Evolutionary conservation across 2,888 invertebrate species (phyloP), one percentile per base, ranked within the genome.

Genomic region (Nysson spinosus): DNA sequence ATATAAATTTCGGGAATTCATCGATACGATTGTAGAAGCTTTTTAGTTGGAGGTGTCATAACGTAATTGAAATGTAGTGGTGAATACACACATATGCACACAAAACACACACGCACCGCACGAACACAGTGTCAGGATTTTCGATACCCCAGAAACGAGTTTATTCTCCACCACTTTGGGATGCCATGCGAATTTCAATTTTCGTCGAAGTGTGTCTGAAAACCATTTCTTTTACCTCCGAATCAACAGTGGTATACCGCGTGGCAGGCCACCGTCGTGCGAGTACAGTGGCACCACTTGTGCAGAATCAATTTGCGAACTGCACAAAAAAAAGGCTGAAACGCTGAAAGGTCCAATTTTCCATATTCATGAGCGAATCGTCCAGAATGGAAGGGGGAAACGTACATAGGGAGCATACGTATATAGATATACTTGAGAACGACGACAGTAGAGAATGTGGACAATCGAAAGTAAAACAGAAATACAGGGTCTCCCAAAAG

Each of bases 291-390:
- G 60, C 75, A 34, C 72, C 76, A 58, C 66, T 76, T 67, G 70
- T 54, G 69, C 39, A 57, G 65, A 75, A 75, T 76, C 74, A 75
- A 75, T 75, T 75, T 78, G 64, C 65, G 51, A 56, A 51, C 49
- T 20, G 22, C 30, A 55, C 37, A 56, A 40, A 56, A 60, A 57
- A 22, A 26, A 46, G 66, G 43, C 52, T 30, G 24, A 16, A 34
- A 11, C 35, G 35, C 22, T 47, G 60, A 69, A 69, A 74, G 61
- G 65, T 81, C 65, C 57, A 71, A 76, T 78, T 78, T 71, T 78
- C 72, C 78, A 79, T 79, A 81, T 79, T 81, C 75, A 76, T 81
- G 70, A 75, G 57, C 22, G 51, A 28, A 17, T 30, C 30, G 11
- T 35, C 12, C 37, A 22, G 30, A 42, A 37, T 37, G 49, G 6